Evolutionary conservation across 2,797 vertebrate species (phyloP).

Genomic region (Phrynocephalus forsythii): DNA sequence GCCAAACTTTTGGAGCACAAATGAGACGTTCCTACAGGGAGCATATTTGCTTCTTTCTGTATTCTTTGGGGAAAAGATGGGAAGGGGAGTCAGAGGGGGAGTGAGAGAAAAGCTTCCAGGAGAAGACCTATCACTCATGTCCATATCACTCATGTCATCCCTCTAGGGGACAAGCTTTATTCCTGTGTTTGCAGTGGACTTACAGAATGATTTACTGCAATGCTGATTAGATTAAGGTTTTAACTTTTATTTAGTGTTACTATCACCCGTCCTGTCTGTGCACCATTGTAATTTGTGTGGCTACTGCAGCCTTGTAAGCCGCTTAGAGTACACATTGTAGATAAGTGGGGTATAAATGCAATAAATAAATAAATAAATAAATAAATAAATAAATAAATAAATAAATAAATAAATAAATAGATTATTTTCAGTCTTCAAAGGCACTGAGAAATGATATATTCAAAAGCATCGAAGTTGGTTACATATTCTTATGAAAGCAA

Average conservation of each 20-base stretch:
- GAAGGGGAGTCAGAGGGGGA: not conserved
- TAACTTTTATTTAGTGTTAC: too few species aligned
- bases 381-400: too few species aligned
- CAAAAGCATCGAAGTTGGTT: constrained; percentile 1
- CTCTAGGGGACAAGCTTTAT: not conserved
- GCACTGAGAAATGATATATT: constrained; percentile 28
- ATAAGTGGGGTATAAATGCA: too few species aligned
- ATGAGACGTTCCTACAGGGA: constrained; percentile 5
- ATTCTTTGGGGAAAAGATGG: not conserved
- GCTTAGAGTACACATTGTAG: too few species aligned
- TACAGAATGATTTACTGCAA: constrained; percentile 1
- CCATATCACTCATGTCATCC: not conserved
- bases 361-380: too few species aligned
- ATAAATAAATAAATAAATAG: too few species aligned
- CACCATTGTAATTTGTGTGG: too few species aligned
- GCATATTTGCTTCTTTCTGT: constrained; percentile 6
- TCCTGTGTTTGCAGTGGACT: constrained; percentile 14
- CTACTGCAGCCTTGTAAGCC: too few species aligned
- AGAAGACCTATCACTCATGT: fast-evolving
- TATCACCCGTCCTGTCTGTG: too few species aligned
- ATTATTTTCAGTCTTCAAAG: constrained; percentile 48
- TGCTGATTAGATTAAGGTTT: constrained; percentile 61
- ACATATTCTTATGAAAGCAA: constrained; percentile 52
- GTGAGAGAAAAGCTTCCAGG: not conserved
- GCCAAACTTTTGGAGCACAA: constrained; percentile 12